phyloP scores from a whole-genome alignment of 2,888 invertebrate genomes.

The Caenorhabditis sp. region DNA sequence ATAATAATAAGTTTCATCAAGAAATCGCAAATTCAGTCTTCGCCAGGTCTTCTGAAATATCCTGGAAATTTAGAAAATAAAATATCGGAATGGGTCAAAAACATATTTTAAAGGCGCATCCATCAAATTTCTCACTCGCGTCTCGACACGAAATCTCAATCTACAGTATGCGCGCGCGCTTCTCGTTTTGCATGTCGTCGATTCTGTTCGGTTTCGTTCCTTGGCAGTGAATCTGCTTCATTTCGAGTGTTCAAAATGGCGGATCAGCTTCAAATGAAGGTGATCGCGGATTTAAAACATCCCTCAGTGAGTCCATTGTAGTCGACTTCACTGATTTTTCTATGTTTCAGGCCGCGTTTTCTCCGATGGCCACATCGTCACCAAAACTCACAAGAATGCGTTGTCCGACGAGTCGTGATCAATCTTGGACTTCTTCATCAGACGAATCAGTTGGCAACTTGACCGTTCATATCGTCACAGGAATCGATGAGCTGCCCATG shows the following conservation, averaged over 20 bases:
- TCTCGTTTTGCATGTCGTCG: conserved; percentile 32
- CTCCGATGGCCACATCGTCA: conserved; percentile 49
- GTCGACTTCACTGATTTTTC: not conserved
- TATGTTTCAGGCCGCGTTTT: conserved; percentile 18
- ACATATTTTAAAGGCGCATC: not conserved
- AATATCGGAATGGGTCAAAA: too few relatives aligned
- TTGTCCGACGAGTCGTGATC: not conserved
- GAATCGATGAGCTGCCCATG: conserved; percentile 53
- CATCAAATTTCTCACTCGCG: not conserved
- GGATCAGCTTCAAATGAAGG: conserved; percentile 25
- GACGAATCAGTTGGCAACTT: conserved; percentile 48
- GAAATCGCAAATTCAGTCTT: too few relatives aligned
- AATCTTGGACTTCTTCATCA: conserved; percentile 30
- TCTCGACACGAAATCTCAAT: not conserved
- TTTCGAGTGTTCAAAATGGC: conserved; percentile 11
- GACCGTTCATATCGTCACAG: conserved; percentile 10
- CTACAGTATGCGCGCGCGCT: conserved; percentile 9
- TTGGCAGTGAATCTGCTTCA: not conserved
- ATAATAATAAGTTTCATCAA: not conserved
- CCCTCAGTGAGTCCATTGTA: conserved; percentile 16
- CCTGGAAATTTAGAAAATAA: too few relatives aligned
- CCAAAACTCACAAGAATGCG: conserved; percentile 53
- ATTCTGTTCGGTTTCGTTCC: not conserved
- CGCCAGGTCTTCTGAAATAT: too few relatives aligned
- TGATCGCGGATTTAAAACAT: conserved; percentile 29